Conservation (phyloP, 2,113 vertebrate species). For the Macrotus californicus region DNA sequence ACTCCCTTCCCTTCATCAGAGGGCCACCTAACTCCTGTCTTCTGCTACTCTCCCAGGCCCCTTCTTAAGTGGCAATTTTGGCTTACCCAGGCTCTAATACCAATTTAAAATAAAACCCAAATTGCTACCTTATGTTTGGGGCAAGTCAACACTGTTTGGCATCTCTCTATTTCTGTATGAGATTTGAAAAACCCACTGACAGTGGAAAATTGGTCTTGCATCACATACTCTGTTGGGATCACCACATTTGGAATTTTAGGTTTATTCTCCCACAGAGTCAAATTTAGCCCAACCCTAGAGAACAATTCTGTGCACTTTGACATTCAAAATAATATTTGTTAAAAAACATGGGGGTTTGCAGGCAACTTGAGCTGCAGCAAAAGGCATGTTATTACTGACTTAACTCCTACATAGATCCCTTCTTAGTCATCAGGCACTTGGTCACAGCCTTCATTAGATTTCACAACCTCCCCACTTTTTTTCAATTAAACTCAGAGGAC, state of each 20-base stretch:
- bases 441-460: slow-evolving; percentile 69
- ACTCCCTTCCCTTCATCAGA: fast-evolving
- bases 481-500: slow-evolving; percentile 47
- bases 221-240: slow-evolving; percentile 34
- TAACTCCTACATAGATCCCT: slow-evolving; percentile 79
- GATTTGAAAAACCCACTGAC: slow-evolving; percentile 58
- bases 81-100: slow-evolving; percentile 61
- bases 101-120: slow-evolving; percentile 59
- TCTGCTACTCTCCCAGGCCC: not conserved
- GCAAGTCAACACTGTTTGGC: slow-evolving; percentile 61
- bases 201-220: slow-evolving; percentile 53
- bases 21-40: not conserved
- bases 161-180: slow-evolving; percentile 65
- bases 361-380: slow-evolving; percentile 47
- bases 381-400: slow-evolving; percentile 77
- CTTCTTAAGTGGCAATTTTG: slow-evolving; percentile 59
- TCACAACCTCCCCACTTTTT: slow-evolving; percentile 64
- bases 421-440: slow-evolving; percentile 80
- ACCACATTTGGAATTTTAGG: slow-evolving; percentile 66
- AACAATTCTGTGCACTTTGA: not conserved
- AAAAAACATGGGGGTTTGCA: slow-evolving; percentile 55
- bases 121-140: slow-evolving; percentile 49
- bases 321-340: slow-evolving; percentile 64
- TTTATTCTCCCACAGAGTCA: slow-evolving; percentile 61
- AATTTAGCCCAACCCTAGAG: not conserved